Evolutionary conservation across 2,888 invertebrate species (phyloP), one percentile per base, ranked within the genome.

Genomic region (Anodontia alba): DNA sequence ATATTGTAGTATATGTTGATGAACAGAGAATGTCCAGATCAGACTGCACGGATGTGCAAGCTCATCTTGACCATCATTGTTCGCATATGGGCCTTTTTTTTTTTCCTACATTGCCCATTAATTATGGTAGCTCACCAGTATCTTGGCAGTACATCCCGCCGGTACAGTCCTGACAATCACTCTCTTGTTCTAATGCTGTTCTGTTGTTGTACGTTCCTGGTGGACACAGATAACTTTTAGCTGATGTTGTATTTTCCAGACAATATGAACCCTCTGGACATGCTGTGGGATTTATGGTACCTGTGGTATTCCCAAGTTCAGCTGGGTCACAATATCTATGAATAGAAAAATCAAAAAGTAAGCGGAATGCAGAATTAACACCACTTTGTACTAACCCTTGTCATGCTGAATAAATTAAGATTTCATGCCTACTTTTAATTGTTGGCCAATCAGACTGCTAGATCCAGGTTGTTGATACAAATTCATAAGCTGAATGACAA

Each of bases 241-340:
- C 87, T 31, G 88, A 86, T 17, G 86, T 88, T 12, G 94, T 93
- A 82, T 90, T 90, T 15, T 68, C 69, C 8, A 89, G 92, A 80
- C 94, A 94, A 87, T 87, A 94, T 78, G 89, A 89, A 91, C 93
- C 20, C 33, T 84, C 87, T 17, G 92, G 92, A 79, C 92, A 92
- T 78, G 79, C 84, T 1, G 80, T 71, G 0, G 92, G 92, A 12
- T 84, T 88, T 31, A 91, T 85, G 5, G 90, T 90, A 43, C 92
- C 92, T 54, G 54, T 54, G 7, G 80, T 68, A 7, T 54, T 69
- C 26, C 90, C 89, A 26, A 86, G 79, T 15, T 57, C 23, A 15
- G 81, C 81, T 31, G 92, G 91, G 62, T 92, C 91, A 88, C 92
- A 92, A 76, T 91, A 92, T 54, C 92, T 92, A 62, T 20, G 86